Evolutionary conservation across 2,797 vertebrate genomes (phyloP).

Genomic region (Carcharodon carcharias): DNA sequence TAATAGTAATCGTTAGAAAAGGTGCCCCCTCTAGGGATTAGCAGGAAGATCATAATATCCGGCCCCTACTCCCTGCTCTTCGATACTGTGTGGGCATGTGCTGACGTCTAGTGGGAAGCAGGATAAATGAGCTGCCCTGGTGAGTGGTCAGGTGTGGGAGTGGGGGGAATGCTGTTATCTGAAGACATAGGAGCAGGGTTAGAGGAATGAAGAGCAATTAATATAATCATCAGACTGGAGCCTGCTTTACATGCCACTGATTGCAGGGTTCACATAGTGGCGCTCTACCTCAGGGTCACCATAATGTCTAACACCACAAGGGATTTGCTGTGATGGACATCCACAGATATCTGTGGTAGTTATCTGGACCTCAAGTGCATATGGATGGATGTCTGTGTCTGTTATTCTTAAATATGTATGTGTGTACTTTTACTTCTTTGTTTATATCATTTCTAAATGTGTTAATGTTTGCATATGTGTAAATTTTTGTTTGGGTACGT

Average conservation of each 20-base stretch:
- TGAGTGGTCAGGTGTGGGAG: background rate
- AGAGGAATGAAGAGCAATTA: background rate
- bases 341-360: background rate
- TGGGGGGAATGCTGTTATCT: conserved; percentile 8
- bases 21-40: conserved; percentile 43
- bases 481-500: background rate
- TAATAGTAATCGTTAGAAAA: background rate
- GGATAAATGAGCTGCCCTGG: conserved; percentile 39
- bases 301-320: background rate
- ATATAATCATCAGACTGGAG: background rate
- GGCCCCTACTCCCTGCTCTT: background rate
- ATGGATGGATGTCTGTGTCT: background rate
- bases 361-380: background rate
- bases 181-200: conserved; percentile 28
- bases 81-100: conserved; percentile 45
- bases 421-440: background rate
- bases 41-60: conserved; percentile 49
- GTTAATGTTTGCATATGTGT: background rate
- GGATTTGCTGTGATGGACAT: background rate
- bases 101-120: conserved; percentile 23
- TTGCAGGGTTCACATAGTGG: conserved; percentile 33
- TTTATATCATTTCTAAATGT: background rate
- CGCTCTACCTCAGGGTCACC: background rate
- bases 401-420: background rate
- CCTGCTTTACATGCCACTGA: conserved; percentile 32